Conservation (phyloP, 2,797 vertebrate genomes). For the Danio kyathit region DNA sequence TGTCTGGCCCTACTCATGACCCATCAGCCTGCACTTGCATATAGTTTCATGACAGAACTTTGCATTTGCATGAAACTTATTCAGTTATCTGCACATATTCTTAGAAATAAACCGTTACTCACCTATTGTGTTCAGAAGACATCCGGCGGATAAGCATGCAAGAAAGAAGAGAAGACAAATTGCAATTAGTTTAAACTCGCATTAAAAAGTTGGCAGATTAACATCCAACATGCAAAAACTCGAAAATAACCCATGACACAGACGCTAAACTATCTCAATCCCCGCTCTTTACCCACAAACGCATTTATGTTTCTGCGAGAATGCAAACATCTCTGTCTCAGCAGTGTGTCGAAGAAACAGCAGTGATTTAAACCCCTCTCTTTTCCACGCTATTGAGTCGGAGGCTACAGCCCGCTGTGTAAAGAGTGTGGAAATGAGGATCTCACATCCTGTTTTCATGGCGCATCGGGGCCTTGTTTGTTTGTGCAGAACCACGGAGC, state of each 20-base stretch:
- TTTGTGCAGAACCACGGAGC: slow-evolving; percentile 51
- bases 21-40: no score
- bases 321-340: slow-evolving; percentile 35
- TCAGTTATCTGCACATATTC: background rate
- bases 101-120: slow-evolving; percentile 44
- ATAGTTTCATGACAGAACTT: no score
- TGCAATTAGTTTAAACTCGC: slow-evolving; percentile 24
- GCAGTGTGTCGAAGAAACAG: slow-evolving; percentile 42
- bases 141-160: slow-evolving; percentile 36
- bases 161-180: slow-evolving; percentile 26
- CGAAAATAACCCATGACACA: slow-evolving; percentile 2
- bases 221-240: slow-evolving; percentile 4
- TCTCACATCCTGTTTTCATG: slow-evolving; percentile 41
- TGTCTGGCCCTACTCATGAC: no score
- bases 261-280: slow-evolving; percentile 19
- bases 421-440: slow-evolving; percentile 48
- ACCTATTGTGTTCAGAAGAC: slow-evolving; percentile 48
- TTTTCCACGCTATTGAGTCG: slow-evolving; percentile 53
- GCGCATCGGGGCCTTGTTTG: slow-evolving; percentile 51
- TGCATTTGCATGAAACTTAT: background rate
- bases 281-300: slow-evolving; percentile 25
- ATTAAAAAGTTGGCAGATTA: slow-evolving; percentile 1
- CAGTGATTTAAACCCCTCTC: slow-evolving; percentile 48
- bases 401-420: slow-evolving; percentile 48
- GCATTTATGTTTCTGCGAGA: slow-evolving; percentile 13